Percentiles rank a stretch among this genome's conserved stretches.
These are phyloP conservation scores for Oedothorax gibbosus DNA, from an alignment of 1,140 invertebrate species.

Conservation along the genomic window DNA sequence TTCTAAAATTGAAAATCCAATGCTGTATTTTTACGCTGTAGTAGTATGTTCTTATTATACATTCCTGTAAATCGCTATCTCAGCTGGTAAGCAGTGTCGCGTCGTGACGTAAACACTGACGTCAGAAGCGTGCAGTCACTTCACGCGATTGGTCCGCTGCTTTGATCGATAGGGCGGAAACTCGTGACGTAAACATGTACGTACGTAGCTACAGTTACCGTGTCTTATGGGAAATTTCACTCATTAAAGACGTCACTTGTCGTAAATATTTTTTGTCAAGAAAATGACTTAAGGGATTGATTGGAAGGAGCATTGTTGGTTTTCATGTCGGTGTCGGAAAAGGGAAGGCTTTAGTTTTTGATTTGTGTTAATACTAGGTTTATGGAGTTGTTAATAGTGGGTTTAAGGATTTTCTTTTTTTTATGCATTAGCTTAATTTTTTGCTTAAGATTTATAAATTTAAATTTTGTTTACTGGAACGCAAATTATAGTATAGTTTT, in stretches of 20 bases:
- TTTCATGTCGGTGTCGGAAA: no score
- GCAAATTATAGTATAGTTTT: no score
- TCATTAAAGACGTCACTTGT: conserved; percentile 19
- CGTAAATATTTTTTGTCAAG: not conserved
- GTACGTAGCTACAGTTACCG: conserved; percentile 18
- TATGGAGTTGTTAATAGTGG: no score
- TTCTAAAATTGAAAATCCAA: no score
- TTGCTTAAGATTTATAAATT: no score
- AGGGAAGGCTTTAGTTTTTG: no score
- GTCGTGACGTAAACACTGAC: conserved; percentile 37
- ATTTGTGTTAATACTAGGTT: no score
- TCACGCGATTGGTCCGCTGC: conserved; percentile 17
- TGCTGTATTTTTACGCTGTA: not conserved
- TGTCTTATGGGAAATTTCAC: conserved; percentile 34
- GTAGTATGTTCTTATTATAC: conserved; percentile 12
- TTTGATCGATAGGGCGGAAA: conserved; percentile 29
- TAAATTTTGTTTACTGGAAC: no score
- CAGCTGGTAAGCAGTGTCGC: conserved; percentile 19
- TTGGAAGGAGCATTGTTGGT: not conserved
- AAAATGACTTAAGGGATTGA: not conserved
- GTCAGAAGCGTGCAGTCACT: conserved; percentile 34
- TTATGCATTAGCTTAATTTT: no score
- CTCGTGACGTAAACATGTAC: conserved; percentile 40
- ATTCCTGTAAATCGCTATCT: conserved; percentile 39
- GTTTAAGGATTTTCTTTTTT: no score